Conservation (phyloP, 2,113 vertebrate species). For the Scatophagus argus region DNA sequence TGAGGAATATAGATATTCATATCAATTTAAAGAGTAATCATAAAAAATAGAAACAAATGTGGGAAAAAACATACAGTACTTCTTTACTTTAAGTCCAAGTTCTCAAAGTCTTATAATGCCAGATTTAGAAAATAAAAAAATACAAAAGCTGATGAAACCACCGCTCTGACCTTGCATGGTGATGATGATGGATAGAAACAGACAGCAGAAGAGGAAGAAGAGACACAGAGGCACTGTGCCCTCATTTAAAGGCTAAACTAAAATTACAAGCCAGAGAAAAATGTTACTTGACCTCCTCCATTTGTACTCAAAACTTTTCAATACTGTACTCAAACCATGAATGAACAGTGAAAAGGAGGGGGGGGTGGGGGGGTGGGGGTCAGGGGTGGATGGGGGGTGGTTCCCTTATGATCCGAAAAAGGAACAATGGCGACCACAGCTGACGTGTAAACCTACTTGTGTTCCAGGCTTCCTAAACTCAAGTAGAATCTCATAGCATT, state of each 20-base stretch:
- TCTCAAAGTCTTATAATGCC: constrained; percentile 65
- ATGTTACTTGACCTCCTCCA: neutral
- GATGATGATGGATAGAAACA: neutral
- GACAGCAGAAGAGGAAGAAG: constrained; percentile 14
- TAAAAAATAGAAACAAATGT: constrained; percentile 56
- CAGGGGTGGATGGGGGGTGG: neutral
- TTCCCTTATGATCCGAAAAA: neutral
- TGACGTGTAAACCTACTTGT: constrained; percentile 26
- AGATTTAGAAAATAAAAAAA: constrained; percentile 37
- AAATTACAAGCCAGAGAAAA: constrained; percentile 7
- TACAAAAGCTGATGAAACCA: constrained; percentile 11
- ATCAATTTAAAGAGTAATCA: constrained; percentile 70
- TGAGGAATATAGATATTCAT: constrained; percentile 76
- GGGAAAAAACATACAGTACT: constrained; percentile 68
- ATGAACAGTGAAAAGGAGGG: neutral
- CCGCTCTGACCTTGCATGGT: constrained; percentile 6
- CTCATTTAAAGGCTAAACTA: constrained; percentile 36
- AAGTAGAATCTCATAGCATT: constrained; percentile 57
- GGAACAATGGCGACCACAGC: constrained; percentile 6
- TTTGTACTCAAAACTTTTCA: constrained; percentile 44
- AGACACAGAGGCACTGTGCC: neutral
- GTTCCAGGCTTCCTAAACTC: neutral
- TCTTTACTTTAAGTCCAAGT: constrained; percentile 49
- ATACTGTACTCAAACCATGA: constrained; percentile 67
- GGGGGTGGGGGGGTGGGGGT: neutral